Evolutionary conservation across 2,797 vertebrate genomes (phyloP).

Genomic region (Poeciliopsis infans): DNA sequence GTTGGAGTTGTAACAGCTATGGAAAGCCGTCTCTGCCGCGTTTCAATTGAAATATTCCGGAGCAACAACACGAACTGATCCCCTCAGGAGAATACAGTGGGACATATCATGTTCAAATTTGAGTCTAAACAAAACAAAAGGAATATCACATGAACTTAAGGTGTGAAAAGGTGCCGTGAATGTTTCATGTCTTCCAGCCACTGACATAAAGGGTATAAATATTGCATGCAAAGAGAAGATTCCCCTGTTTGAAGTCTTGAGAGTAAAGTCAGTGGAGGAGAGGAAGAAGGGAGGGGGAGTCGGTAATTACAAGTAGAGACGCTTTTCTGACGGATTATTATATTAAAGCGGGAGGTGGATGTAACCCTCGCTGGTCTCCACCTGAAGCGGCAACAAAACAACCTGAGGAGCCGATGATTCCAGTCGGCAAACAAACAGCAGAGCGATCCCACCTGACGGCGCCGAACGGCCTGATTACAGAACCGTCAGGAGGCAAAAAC

Average conservation of each 20-base stretch:
- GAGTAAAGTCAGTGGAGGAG: slow-evolving; percentile 70
- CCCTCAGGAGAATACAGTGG: slow-evolving; percentile 58
- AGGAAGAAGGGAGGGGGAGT: slow-evolving; percentile 66
- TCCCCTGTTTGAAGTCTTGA: slow-evolving; percentile 78
- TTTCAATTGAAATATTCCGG: slow-evolving; percentile 44
- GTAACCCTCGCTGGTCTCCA: slow-evolving; percentile 75
- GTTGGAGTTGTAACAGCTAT: slow-evolving; percentile 7
- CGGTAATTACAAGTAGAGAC: slow-evolving; percentile 79
- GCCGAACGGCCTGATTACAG: not conserved
- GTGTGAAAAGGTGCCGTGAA: slow-evolving; percentile 74
- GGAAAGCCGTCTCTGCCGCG: slow-evolving; percentile 23
- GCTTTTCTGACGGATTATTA: slow-evolving; percentile 79
- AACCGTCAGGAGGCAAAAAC: not conserved
- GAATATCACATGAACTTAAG: slow-evolving; percentile 78
- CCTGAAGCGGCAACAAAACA: slow-evolving; percentile 72
- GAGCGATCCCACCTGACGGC: slow-evolving; percentile 26
- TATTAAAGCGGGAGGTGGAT: slow-evolving; percentile 80
- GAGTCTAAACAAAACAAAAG: slow-evolving; percentile 78
- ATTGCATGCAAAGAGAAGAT: slow-evolving; percentile 78
- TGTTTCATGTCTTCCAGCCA: slow-evolving; percentile 76
- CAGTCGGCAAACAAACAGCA: slow-evolving; percentile 75
- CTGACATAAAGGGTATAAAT: slow-evolving; percentile 82
- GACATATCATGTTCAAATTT: slow-evolving; percentile 64
- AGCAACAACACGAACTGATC: slow-evolving; percentile 55
- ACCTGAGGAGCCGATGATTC: slow-evolving; percentile 68